phyloP scores from a whole-genome alignment of 37 sponge, comb jelly and placozoan genomes.

The Hexactinellida sp. region DNA sequence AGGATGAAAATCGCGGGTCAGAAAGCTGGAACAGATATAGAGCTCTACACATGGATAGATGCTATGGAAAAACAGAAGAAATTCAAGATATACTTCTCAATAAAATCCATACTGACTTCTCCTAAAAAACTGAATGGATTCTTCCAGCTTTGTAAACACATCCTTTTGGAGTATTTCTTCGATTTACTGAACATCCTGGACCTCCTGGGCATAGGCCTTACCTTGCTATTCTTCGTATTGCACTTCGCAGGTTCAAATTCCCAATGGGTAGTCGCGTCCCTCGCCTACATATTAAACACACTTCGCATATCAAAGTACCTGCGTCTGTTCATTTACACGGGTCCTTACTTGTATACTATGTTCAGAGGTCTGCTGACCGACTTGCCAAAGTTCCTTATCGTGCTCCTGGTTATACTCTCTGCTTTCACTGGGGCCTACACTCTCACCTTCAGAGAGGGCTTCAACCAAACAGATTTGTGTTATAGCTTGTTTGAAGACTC shows the following conservation, averaged over 20 bases:
- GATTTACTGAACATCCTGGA: not conserved
- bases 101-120: not conserved
- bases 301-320: not conserved
- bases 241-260: not conserved
- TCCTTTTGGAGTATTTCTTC: not conserved
- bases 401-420: not conserved
- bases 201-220: not conserved
- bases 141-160: not conserved
- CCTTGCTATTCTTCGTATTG: not conserved
- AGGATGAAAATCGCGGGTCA: not conserved
- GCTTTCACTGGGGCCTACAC: not conserved
- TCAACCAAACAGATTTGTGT: not conserved
- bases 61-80: not conserved
- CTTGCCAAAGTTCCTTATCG: not conserved
- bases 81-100: not conserved
- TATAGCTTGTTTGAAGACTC: not conserved
- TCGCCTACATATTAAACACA: not conserved
- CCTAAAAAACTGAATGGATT: not conserved
- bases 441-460: not conserved
- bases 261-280: not conserved
- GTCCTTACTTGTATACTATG: not conserved
- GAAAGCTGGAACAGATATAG: conserved; percentile 15
- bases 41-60: not conserved
- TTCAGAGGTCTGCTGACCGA: not conserved
- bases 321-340: conserved; percentile 1